Evolutionary conservation across 2,797 vertebrate species (phyloP), one percentile per base, ranked within the genome.

Genomic region (Platalea minor): DNA sequence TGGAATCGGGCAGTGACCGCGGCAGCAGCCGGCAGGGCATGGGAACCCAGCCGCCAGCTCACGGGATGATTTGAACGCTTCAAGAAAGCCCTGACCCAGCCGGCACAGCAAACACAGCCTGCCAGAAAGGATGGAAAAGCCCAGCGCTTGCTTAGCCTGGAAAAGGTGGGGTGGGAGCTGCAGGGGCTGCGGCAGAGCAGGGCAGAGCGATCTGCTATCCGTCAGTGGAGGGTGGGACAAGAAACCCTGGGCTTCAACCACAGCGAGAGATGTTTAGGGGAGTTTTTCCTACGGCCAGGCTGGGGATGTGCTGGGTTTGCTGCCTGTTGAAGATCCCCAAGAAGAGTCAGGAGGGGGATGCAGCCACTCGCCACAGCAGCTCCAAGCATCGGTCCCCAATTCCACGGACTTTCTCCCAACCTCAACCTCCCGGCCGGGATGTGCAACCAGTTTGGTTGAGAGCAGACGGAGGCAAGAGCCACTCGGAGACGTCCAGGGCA

Each of bases 401-500:
- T 41, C 69, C 76, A 64, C 2, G 1, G 68, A 73, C 60, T 39
- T 85, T 77, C 45, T 56, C 72, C 72, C 82, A 85, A 1, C 20
- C 76, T 78, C 73, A n/a, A 0, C 37, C n/a, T 70, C 73, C 76
- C 2, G 3, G 26, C 33, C 0, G 6, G 20, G 56, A 31, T 17
- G 31, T 18, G 6, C 50, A 45, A 50, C 29, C 0, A 11, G n/a
- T 48, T 88, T 19, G 5, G 43, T 1, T 48, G 60, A 67, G 60
- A 83, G 72, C 3, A 5, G 78, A 72, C 2, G 3, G 81, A 87
- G 69, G 43, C 1, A 1, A 67, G 50, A 79, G 50, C 9, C 0
- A 2, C 33, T 73, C 0, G 0, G 60, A 67, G 53, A 63, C 0
- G 0, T 24, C 48, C 59, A 76, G 67, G 43, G 70, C 0, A 6